These are phyloP conservation scores for Sphaerophoria taeniata DNA, from an alignment of 2,888 invertebrate species.

Conservation along the genomic window DNA sequence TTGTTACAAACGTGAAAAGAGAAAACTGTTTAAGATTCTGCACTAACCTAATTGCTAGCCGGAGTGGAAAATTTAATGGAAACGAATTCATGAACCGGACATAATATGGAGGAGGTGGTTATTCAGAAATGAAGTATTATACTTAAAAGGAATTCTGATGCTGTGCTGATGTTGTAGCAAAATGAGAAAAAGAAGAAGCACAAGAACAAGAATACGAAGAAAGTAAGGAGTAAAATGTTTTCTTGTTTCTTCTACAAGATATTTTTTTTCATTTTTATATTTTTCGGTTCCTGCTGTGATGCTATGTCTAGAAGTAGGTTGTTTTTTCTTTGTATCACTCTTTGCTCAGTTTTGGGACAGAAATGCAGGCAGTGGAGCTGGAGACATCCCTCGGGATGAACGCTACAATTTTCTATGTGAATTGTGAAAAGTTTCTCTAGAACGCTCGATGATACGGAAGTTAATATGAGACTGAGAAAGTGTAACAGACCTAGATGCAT, in stretches of 20 bases:
- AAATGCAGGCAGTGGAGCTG: background rate
- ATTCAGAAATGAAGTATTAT: slow-evolving; percentile 69
- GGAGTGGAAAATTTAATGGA: slow-evolving; percentile 72
- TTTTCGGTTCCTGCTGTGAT: background rate
- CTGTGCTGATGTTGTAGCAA: slow-evolving; percentile 3
- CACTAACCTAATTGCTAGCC: slow-evolving; percentile 70
- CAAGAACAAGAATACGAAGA: too few relatives aligned
- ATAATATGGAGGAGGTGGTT: slow-evolving; percentile 65
- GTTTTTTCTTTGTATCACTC: too few relatives aligned
- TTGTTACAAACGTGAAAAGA: slow-evolving; percentile 19
- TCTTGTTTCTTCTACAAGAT: slow-evolving; percentile 24
- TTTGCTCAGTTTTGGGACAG: slow-evolving; percentile 20
- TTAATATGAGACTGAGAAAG: slow-evolving; percentile 37
- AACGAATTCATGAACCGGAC: slow-evolving; percentile 70
- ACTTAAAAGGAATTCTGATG: slow-evolving; percentile 43
- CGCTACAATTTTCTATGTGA: slow-evolving; percentile 8
- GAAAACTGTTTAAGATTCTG: slow-evolving; percentile 53
- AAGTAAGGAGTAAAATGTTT: slow-evolving; percentile 55
- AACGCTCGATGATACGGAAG: slow-evolving; percentile 38
- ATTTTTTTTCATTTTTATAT: background rate
- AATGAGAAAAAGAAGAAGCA: background rate
- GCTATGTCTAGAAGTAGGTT: too few relatives aligned
- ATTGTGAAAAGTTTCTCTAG: background rate
- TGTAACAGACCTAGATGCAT: slow-evolving; percentile 26
- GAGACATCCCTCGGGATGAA: slow-evolving; percentile 16